These are phyloP conservation scores for Rousettus madagascariensis DNA, from an alignment of 2,797 vertebrate species.

Conservation along the genomic window DNA sequence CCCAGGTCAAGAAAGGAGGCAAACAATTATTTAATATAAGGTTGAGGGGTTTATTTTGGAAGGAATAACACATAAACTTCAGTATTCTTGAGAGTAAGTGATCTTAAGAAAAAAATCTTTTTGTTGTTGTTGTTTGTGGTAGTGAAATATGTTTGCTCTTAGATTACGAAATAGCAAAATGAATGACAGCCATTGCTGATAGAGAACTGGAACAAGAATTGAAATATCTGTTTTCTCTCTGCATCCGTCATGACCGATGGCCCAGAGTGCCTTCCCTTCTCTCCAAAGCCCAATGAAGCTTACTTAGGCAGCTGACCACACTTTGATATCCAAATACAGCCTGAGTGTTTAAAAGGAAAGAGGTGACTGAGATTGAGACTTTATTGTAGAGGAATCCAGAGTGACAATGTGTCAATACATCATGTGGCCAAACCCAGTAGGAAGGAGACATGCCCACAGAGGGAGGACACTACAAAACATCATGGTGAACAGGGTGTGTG, in stretches of 20 bases:
- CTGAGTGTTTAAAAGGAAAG: neutral
- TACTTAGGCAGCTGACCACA: neutral
- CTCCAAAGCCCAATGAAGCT: neutral
- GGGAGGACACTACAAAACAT: neutral
- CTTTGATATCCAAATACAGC: neutral
- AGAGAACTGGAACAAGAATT: neutral
- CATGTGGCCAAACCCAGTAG: neutral
- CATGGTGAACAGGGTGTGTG: neutral
- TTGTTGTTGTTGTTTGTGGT: neutral
- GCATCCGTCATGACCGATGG: neutral
- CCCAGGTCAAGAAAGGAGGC: neutral
- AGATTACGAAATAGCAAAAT: neutral
- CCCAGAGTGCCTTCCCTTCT: neutral
- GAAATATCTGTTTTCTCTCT: neutral
- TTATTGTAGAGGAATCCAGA: neutral
- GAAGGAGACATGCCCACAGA: neutral
- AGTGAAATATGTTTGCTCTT: neutral
- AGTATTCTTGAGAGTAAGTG: constrained; percentile 16
- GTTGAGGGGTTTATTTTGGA: neutral
- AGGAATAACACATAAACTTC: neutral
- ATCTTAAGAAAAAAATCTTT: neutral
- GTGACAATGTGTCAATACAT: neutral
- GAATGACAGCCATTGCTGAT: neutral
- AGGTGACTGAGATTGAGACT: neutral
- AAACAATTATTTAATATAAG: neutral